Conservation (phyloP, 2,888 invertebrate species). For the Lasius fuliginosus region DNA sequence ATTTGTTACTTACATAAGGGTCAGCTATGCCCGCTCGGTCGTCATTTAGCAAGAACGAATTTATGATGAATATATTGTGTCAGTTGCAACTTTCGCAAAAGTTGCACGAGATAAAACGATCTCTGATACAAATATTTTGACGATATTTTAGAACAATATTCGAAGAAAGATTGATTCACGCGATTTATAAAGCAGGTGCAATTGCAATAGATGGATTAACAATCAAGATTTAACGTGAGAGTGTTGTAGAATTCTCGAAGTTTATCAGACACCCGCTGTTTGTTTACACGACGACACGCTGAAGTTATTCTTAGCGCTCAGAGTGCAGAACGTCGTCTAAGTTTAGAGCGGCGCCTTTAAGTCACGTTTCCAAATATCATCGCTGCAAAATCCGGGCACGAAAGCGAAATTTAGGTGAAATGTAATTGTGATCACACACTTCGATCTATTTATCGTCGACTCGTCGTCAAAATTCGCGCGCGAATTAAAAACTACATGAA, state of each 20-base stretch:
- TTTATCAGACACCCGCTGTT: constrained; percentile 71
- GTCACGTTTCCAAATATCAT: constrained; percentile 68
- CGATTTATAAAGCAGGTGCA: not conserved
- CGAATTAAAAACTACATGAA: constrained; percentile 13
- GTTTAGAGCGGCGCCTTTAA: constrained; percentile 71
- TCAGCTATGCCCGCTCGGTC: not conserved
- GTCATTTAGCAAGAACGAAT: constrained; percentile 9
- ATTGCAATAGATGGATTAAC: not conserved
- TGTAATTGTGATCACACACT: constrained; percentile 24
- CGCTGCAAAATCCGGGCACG: constrained; percentile 44
- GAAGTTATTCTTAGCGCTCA: constrained; percentile 74
- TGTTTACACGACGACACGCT: constrained; percentile 78
- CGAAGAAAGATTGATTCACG: constrained; percentile 8
- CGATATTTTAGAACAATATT: not conserved
- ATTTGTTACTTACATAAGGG: constrained; percentile 53
- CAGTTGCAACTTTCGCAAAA: constrained; percentile 3
- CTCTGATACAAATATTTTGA: constrained; percentile 20
- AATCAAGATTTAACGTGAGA: constrained; percentile 26
- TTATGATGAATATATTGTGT: constrained; percentile 3
- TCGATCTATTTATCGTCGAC: constrained; percentile 21
- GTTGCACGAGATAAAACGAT: not conserved
- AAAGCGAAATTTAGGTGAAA: constrained; percentile 53
- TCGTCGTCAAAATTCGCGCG: constrained; percentile 11
- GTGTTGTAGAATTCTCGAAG: constrained; percentile 52
- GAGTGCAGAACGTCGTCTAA: constrained; percentile 69